Base-by-base conservation (phyloP, 2,888 invertebrate species). In the Brenthis daphne region DNA sequence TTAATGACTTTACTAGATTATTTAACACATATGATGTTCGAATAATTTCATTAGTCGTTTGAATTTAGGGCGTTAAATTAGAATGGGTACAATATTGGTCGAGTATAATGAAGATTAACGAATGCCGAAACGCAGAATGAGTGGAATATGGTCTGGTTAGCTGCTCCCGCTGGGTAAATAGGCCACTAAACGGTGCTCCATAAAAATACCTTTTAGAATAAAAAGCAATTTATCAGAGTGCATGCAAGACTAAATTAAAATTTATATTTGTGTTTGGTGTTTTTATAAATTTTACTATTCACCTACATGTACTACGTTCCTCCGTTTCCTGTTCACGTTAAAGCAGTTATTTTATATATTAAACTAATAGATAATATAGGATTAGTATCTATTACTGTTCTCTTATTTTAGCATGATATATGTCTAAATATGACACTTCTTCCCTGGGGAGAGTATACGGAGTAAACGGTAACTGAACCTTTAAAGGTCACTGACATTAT, bases 201-300 rank as follows among this genome's bases (percentile, higher is more conserved):
- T 65, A 55, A 65, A 65, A 65, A 69, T 69, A 60, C 56, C 43
- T 69, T 65, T 69, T 60, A 65, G 60, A 69, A 65, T 69, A 67
- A 60, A 68, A 65, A 65, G 65, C 65, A 69, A 69, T 69, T 69
- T 60, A 69, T 65, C 55, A 69, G 58, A 69, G 55, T 67, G 65
- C 65, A 64, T 37, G 68, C 65, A 65, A 65, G 54, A 57, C 64
- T 65, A 58, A 65, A 69, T 69, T 47, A 65, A 69, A 69, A 61
- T 55, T 65, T 69, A 65, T 65, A 65, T 65, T 65, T 64, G 58
- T 50, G 37, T 20, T 20, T 20, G 55, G 58, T 13, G 54, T 65
- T 55, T 47, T 65, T 60, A 53, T 50, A 67, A 61, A 47, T 67
- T 58, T 61, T 50, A 54, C n/a, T 43, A 43, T 43, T 37, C 54